Conservation (phyloP, 2,888 invertebrate species). For the Eretmocerus hayati region DNA sequence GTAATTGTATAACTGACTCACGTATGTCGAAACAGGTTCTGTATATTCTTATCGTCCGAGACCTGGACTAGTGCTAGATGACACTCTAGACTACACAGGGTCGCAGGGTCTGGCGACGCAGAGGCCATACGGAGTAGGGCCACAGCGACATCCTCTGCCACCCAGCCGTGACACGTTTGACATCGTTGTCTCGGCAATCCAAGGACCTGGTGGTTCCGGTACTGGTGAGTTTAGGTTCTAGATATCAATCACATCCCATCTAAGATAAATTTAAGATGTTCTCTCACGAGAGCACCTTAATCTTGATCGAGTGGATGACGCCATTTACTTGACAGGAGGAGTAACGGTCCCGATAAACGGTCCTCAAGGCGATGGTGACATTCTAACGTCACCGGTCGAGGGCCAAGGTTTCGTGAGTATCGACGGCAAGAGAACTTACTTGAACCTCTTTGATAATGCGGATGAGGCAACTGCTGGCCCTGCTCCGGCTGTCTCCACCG, state of each 20-base stretch:
- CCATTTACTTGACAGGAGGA: constrained; percentile 28
- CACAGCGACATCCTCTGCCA: constrained; percentile 40
- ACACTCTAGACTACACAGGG: constrained; percentile 50
- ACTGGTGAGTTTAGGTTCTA: constrained; percentile 28
- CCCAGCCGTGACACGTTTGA: constrained; percentile 74
- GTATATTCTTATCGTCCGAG: constrained; percentile 63
- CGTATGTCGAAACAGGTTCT: constrained; percentile 11
- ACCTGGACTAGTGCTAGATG: constrained; percentile 81
- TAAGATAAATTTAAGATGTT: neutral
- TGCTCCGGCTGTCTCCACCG: too few species aligned
- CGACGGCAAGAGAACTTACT: constrained; percentile 82
- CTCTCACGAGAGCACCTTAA: too few species aligned
- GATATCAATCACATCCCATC: neutral
- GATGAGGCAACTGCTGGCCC: constrained; percentile 34
- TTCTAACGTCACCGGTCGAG: constrained; percentile 67
- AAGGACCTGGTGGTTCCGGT: constrained; percentile 62
- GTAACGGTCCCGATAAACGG: constrained; percentile 38
- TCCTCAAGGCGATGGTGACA: constrained; percentile 55
- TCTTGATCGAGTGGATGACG: neutral
- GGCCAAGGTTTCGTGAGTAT: constrained; percentile 85
- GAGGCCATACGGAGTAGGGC: constrained; percentile 44
- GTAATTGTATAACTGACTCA: neutral
- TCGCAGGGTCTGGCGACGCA: constrained; percentile 45
- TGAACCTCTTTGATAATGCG: constrained; percentile 71
- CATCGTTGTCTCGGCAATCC: constrained; percentile 80